These are phyloP conservation scores for Chrysogorgia sp. DNA, from an alignment of 92 coral and sea anemone genomes.

Conservation along the genomic window DNA sequence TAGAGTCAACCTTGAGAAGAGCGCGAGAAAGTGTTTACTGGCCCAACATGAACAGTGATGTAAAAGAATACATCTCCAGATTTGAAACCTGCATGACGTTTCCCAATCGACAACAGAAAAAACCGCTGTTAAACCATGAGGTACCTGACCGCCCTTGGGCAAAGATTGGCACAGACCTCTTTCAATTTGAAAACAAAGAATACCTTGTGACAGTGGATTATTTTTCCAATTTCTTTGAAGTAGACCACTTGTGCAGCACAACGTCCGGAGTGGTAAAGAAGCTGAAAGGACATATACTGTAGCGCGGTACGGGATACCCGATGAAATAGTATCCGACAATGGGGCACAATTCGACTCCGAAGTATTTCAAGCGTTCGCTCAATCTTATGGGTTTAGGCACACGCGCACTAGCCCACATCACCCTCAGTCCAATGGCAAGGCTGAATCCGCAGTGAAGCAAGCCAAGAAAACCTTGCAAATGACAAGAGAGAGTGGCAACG, in stretches of 20 bases:
- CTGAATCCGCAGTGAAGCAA: background rate
- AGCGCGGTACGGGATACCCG: background rate
- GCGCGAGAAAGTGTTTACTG: slow-evolving; percentile 21
- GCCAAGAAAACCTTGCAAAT: no score
- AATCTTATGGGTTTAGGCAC: background rate
- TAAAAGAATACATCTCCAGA: slow-evolving; percentile 10
- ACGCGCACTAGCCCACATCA: background rate
- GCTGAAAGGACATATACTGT: background rate
- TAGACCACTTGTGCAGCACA: background rate
- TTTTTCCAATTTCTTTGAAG: slow-evolving; percentile 25
- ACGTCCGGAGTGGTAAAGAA: background rate
- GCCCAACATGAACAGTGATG: slow-evolving; percentile 19
- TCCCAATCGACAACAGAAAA: slow-evolving; percentile 7
- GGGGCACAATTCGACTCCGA: background rate
- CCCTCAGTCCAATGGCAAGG: slow-evolving; percentile 6
- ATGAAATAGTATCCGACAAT: background rate
- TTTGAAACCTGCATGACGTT: slow-evolving; percentile 18
- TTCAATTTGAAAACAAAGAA: slow-evolving; percentile 8
- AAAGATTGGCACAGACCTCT: slow-evolving; percentile 10
- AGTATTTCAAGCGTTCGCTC: background rate
- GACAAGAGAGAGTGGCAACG: background rate
- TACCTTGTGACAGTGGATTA: slow-evolving; percentile 27
- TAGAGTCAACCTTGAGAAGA: background rate
- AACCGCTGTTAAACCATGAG: slow-evolving; percentile 5
- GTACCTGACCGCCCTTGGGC: slow-evolving; percentile 20